These are phyloP conservation scores for Sarcophilus harrisii DNA, from an alignment of 2,797 vertebrate species.

Conservation along the genomic window DNA sequence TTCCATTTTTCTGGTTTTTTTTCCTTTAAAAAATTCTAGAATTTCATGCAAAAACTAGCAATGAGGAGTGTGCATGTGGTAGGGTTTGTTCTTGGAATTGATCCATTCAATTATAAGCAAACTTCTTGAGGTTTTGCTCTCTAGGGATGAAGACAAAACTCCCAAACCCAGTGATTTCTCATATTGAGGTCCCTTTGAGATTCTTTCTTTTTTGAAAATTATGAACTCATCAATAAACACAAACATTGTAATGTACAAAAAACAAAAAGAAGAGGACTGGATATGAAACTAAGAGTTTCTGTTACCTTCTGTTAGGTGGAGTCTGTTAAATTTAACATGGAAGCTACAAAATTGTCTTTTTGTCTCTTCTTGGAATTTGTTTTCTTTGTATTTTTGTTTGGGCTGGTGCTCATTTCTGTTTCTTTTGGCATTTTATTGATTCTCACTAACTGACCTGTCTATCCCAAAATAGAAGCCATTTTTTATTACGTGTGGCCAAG, in stretches of 20 bases:
- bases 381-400: not conserved
- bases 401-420: not conserved
- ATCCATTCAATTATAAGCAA: not conserved
- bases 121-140: not conserved
- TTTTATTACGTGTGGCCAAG: not conserved
- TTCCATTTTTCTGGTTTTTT: constrained; percentile 1
- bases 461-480: not conserved
- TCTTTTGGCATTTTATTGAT: not conserved
- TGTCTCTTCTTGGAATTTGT: not conserved
- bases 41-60: not conserved
- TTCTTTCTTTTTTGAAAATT: not conserved
- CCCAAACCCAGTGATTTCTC: not conserved
- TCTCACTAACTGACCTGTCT: not conserved
- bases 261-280: not conserved
- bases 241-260: not conserved
- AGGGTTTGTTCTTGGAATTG: not conserved
- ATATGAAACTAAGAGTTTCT: not conserved
- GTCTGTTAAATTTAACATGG: not conserved
- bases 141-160: not conserved
- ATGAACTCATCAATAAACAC: not conserved
- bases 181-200: not conserved
- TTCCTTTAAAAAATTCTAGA: not conserved
- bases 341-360: not conserved
- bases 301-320: not conserved
- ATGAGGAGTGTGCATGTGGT: not conserved